These are phyloP conservation scores for Stichopus chloronotus DNA, from an alignment of 35 echinoderm and acorn worm genomes.

Conservation along the genomic window DNA sequence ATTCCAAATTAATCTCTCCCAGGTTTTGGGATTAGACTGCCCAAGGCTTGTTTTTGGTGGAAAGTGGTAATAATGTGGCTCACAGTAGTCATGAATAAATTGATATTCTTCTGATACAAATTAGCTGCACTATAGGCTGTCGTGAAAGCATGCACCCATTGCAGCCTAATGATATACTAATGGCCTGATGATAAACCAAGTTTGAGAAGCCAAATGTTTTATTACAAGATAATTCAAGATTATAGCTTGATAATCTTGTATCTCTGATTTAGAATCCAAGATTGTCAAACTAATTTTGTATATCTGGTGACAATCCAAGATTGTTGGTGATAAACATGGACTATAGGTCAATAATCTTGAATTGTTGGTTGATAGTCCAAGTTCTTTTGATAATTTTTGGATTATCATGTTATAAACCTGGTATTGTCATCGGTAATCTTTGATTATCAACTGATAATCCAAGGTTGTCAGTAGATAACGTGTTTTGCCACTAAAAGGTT, in stretches of 20 bases:
- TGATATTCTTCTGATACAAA: neutral
- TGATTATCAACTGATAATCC: neutral
- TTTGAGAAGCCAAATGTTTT: no score
- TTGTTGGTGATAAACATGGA: neutral
- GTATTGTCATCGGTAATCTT: neutral
- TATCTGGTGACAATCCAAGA: no score
- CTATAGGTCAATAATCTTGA: constrained; percentile 1
- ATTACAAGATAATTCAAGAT: no score
- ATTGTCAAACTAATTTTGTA: no score
- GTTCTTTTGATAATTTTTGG: neutral
- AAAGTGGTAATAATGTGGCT: neutral
- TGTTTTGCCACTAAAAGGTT: constrained; percentile 16
- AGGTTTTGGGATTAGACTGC: neutral
- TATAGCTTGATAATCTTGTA: no score
- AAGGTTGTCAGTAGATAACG: neutral
- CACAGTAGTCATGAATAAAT: neutral
- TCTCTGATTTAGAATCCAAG: no score
- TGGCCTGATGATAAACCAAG: neutral
- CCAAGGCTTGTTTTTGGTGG: constrained; percentile 19
- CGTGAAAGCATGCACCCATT: neutral
- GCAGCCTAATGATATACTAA: neutral
- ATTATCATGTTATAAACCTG: neutral
- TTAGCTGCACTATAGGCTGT: neutral
- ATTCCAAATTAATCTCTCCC: neutral
- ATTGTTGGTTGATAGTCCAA: neutral